These are phyloP conservation scores for Polietes domitor DNA, from an alignment of 2,888 invertebrate genomes.

Conservation along the genomic window DNA sequence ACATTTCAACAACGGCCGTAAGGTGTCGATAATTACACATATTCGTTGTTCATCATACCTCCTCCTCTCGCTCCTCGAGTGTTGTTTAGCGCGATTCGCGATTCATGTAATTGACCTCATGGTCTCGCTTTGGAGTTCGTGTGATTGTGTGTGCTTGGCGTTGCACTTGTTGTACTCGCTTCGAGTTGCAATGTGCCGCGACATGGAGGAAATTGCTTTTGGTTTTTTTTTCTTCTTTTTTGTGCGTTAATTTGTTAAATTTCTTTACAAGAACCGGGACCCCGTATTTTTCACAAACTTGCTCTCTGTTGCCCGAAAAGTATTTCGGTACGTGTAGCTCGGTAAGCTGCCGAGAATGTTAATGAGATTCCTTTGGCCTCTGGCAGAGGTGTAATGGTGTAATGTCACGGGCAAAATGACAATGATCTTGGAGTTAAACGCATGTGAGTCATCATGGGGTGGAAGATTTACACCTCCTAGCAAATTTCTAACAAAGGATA, in stretches of 20 bases:
- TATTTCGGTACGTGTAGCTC: background rate
- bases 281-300: background rate
- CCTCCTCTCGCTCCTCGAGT: background rate
- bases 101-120: background rate
- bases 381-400: background rate
- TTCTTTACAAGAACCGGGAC: background rate
- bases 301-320: background rate
- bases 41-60: conserved; percentile 3
- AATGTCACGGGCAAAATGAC: background rate
- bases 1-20: conserved; percentile 2
- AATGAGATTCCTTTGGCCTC: background rate
- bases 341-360: background rate
- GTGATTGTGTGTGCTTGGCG: too few species aligned
- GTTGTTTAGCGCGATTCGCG: background rate
- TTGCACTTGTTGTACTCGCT: conserved; percentile 8
- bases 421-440: background rate
- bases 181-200: background rate
- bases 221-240: background rate
- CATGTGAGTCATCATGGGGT: background rate
- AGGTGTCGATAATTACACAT: conserved; percentile 23
- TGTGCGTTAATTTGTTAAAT: conserved; percentile 25
- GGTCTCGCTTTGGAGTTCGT: background rate
- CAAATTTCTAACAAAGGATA: too few species aligned
- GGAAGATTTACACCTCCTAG: too few species aligned
- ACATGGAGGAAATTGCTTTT: background rate